Conservation (phyloP, 2,888 invertebrate genomes). For the Microctonus brassicae region DNA sequence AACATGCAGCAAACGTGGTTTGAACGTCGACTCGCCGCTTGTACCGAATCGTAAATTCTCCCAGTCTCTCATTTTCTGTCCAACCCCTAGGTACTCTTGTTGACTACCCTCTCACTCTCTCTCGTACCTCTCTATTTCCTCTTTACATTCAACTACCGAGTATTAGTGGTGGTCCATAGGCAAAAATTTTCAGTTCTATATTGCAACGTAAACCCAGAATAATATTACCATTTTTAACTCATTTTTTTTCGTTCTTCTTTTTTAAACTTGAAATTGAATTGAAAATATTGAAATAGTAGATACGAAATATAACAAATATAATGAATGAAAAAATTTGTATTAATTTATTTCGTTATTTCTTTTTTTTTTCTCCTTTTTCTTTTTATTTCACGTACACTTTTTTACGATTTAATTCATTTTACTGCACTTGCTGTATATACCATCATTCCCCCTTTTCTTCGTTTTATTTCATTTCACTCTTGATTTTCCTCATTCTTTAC, state of each 20-base stretch:
- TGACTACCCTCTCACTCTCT: conserved; percentile 8
- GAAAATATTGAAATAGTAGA: too few species aligned
- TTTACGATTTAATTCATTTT: neutral
- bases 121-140: neutral
- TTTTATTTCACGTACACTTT: neutral
- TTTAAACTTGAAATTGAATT: neutral
- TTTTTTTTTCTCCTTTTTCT: too few species aligned
- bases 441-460: neutral
- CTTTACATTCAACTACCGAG: neutral
- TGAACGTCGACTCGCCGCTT: neutral
- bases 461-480: neutral
- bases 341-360: neutral
- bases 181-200: neutral
- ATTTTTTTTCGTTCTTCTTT: neutral
- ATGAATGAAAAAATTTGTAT: neutral
- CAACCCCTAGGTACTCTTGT: conserved; percentile 11
- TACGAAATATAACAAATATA: neutral
- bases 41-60: conserved; percentile 19
- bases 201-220: neutral
- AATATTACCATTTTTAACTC: neutral
- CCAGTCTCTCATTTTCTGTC: conserved; percentile 8
- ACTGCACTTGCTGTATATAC: neutral
- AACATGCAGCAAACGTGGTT: conserved; percentile 9
- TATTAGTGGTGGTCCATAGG: neutral
- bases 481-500: neutral